Percentiles rank a stretch among this genome's conserved stretches.
phyloP scores from a whole-genome alignment of 2,888 invertebrate species.

The Poecilus cupreus region DNA sequence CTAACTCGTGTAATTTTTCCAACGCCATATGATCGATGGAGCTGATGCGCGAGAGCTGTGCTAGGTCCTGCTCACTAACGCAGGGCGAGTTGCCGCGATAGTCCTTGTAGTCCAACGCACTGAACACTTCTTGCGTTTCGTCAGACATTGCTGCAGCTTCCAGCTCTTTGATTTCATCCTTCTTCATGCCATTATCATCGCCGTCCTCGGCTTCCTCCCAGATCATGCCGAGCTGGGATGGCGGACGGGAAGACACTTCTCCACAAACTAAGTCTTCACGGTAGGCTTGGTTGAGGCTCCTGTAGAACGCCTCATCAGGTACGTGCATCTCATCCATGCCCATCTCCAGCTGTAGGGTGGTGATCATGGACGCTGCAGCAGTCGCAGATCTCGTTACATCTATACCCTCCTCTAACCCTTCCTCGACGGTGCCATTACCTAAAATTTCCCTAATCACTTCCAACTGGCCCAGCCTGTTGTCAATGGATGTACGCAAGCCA shows the following conservation, averaged over 20 bases:
- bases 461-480: constrained; percentile 71
- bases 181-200: constrained; percentile 73
- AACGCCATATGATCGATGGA: constrained; percentile 86
- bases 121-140: constrained; percentile 81
- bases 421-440: constrained; percentile 80
- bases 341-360: constrained; percentile 69
- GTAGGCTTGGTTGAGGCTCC: constrained; percentile 91
- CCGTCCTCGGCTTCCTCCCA: constrained; percentile 89
- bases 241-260: constrained; percentile 76
- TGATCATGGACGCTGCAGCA: constrained; percentile 67
- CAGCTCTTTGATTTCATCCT: constrained; percentile 69
- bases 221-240: constrained; percentile 88
- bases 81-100: constrained; percentile 85
- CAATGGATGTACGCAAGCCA: constrained; percentile 65
- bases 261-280: constrained; percentile 83
- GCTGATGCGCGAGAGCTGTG: constrained; percentile 83
- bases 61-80: constrained; percentile 86
- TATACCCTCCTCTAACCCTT: constrained; percentile 81
- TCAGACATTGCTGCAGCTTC: constrained; percentile 75
- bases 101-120: constrained; percentile 86
- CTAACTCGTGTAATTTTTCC: constrained; percentile 86
- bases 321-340: constrained; percentile 76
- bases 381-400: constrained; percentile 73
- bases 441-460: constrained; percentile 81
- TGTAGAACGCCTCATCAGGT: constrained; percentile 91